Evolutionary conservation across 2,113 vertebrate genomes (phyloP).

Genomic region (Limnothrissa miodon): DNA sequence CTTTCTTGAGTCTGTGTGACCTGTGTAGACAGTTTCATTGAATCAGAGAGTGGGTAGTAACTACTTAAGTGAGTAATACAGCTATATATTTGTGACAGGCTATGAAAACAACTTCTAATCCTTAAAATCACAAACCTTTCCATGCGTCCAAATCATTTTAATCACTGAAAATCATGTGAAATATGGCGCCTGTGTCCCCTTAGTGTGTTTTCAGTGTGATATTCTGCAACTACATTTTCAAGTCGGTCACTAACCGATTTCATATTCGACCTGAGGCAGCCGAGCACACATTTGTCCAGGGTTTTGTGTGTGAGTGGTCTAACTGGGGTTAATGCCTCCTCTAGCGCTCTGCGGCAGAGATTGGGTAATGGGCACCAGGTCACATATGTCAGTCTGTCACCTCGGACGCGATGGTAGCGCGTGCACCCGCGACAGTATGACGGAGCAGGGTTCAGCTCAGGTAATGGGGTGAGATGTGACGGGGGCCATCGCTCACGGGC

Average conservation of each 20-base stretch:
- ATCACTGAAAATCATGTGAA: not conserved
- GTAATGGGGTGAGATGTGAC: constrained; percentile 14
- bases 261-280: not conserved
- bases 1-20: not conserved
- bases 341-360: not conserved
- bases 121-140: not conserved
- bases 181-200: not conserved
- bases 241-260: not conserved
- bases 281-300: not conserved
- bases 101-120: not conserved
- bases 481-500: not conserved
- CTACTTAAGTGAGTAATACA: not conserved
- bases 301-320: not conserved
- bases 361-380: not conserved
- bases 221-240: not conserved
- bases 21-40: not conserved
- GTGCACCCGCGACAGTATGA: not conserved
- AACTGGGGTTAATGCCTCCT: constrained; percentile 16
- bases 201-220: not conserved
- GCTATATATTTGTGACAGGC: not conserved
- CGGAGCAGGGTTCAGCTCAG: constrained; percentile 4
- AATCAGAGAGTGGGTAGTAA: not conserved
- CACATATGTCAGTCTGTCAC: constrained; percentile 15
- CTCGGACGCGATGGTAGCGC: not conserved
- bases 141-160: not conserved